Evolutionary conservation across 2,797 vertebrate species (phyloP), one percentile per base, ranked within the genome.

Genomic region (Brachymystax lenok): DNA sequence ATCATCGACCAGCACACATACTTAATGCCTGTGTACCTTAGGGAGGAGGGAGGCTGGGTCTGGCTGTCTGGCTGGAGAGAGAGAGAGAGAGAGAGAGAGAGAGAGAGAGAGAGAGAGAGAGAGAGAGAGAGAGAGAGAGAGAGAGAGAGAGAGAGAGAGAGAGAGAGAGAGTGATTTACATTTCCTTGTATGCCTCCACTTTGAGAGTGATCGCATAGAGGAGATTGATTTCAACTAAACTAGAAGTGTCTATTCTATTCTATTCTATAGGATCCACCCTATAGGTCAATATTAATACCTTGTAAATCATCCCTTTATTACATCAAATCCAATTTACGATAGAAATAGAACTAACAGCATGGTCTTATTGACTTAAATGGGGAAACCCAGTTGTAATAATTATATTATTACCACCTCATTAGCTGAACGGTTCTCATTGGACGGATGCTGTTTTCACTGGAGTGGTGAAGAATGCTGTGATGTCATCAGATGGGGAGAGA

Each of bases 401-500:
- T 40, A 1, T n/a, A n/a, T 66, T 28, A 2, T 16, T 66, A 12
- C 17, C 64, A 16, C 13, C 12, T 64, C 21, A 10, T 64, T 64
- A 12, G 63, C 12, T 24, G 21, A 16, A 28, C 24, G 24, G 10
- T 5, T 14, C 64, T 27, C 64, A 28, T 14, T 28, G 63, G 64
- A 10, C 3, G 64, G 13, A 24, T 27, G 27, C 21, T 28, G 21
- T 27, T 16, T 24, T 16, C 24, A 28, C 24, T 12, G 21, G 19
- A 17, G n/a, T 4, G 19, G 61, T 21, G 10, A 17, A 24, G 52
- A 54, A 85, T 80, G 90, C 87, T 75, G 88, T 92, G 78, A 91
- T 89, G 92, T 93, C 94, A 95, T 93, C 94, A 92, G n/a, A 21
- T 0, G 5, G 64, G 64, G 67, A 79, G 67, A 93, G 92, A 89